Base-by-base conservation (phyloP, 2,113 vertebrate genomes). In the Macroglossus sobrinus region DNA sequence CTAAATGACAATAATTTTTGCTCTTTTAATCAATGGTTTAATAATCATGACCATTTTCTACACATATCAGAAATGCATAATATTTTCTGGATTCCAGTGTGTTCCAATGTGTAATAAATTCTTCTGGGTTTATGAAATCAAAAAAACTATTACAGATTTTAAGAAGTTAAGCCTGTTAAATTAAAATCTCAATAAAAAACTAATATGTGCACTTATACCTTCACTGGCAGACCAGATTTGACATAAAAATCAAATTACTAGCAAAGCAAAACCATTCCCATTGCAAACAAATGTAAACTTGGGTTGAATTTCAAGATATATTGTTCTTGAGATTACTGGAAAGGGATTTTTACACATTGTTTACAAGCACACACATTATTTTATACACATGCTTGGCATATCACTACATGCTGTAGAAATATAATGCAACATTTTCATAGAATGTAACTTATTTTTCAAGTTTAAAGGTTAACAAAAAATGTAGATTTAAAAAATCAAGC, bases 401-500 rank as follows among this genome's bases (percentile, higher is more conserved):
- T 66, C 24, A 68, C 7, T 71, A 72, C 35, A 84, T 94, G 86
- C 53, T 94, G 28, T 35, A 97, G 91, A 93, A 94, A 97, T 80
- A 66, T 40, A 96, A 97, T 47, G 85, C 55, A 76, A 90, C 16
- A 40, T 89, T 92, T 97, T 93, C 75, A 92, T 71, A 94, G 66
- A 94, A 97, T 95, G 59, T 82, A 97, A 63, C 71, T 96, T 97
- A 91, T 72, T 97, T 96, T 95, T n/a, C 38, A 4, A 74, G 87
- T 91, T 82, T 16, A 85, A 24, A 94, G 89, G 35, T 1, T 59
- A 97, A 50, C 89, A 95, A 57, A 45, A 91, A 87, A 74, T 55
- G 30, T 8, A 89, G 68, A 82, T 76, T 87, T 81, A 64, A 59
- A 79, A 79, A 97, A 80, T 85, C 22, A 75, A 75, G 47, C 13